Base-by-base conservation (phyloP, 2,113 vertebrate species). In the Asarcornis scutulata region DNA sequence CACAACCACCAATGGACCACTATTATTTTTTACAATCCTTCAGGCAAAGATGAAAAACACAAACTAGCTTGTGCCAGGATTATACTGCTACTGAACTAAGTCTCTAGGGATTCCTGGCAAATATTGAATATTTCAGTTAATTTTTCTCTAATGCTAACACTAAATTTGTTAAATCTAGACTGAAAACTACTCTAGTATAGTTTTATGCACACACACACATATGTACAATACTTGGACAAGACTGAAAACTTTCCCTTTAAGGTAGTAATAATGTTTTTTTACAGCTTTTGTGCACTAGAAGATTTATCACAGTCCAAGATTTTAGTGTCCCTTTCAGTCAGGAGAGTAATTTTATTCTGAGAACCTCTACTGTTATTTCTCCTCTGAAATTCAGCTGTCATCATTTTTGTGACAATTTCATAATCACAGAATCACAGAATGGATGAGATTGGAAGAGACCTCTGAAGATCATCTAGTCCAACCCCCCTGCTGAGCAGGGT, bases 11-110 rank as follows among this genome's bases (percentile, higher is more conserved):
- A 40, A 17, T 22, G 46, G 92, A 75, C n/a, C 31, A 56, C 52
- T n/a, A n/a, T 83, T 87, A 91, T 76, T 86, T 89, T 53, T 53
- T 86, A 58, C 53, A 44, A 93, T 97, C 71, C 83, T 96, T 75
- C 36, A 94, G 83, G 91, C 94, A 94, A 59, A 95, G 63, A n/a
- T 74, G 69, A 92, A 95, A 94, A 91, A 72, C 32, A 75, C 81
- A 83, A 81, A 91, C 85, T 81, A 86, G 59, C 74, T 94, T 71
- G 64, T 86, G 72, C 83, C 78, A 73, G 42, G 80, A 77, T 81
- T 77, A 93, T 42, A 93, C 58, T 75, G 78, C 56, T 93, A 75
- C 62, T 95, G 89, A 71, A 83, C 38, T 74, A 73, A 72, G 48
- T 68, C 82, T 83, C 31, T 48, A 67, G 21, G 78, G 92, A 93